phyloP scores from a whole-genome alignment of 2,888 invertebrate genomes.

The Tachystola acroxantha region DNA sequence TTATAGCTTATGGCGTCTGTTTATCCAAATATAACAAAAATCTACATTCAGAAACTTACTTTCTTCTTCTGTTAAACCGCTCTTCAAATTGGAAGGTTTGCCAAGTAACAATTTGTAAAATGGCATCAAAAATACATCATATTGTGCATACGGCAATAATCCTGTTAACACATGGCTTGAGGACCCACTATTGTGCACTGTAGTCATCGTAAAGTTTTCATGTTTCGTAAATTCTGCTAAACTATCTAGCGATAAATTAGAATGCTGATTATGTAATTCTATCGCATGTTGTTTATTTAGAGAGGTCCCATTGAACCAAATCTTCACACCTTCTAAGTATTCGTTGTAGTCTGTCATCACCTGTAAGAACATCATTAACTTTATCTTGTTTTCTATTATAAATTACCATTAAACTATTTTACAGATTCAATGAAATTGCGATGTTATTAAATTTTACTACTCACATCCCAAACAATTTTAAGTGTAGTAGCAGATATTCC shows the following conservation, averaged over 20 bases:
- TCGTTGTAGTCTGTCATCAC: conserved; percentile 72
- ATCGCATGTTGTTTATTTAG: conserved; percentile 48
- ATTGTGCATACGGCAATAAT: conserved; percentile 90
- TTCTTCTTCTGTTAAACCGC: conserved; percentile 92
- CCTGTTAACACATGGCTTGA: conserved; percentile 87
- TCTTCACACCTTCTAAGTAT: conserved; percentile 84
- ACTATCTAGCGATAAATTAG: conserved; percentile 50
- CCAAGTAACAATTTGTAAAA: conserved; percentile 93
- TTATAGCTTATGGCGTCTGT: too few relatives aligned
- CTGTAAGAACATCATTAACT: conserved; percentile 28
- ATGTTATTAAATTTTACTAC: conserved; percentile 38
- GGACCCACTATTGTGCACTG: conserved; percentile 83
- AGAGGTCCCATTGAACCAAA: conserved; percentile 74
- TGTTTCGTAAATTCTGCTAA: conserved; percentile 55
- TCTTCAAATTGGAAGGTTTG: conserved; percentile 93
- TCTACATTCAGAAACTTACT: too few relatives aligned
- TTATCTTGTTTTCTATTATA: too few relatives aligned
- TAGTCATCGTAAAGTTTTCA: conserved; percentile 83
- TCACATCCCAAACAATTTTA: conserved; percentile 89
- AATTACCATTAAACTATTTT: too few relatives aligned
- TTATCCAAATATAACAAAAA: too few relatives aligned
- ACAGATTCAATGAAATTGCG: too few relatives aligned
- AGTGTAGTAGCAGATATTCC: conserved; percentile 87
- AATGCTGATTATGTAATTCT: conserved; percentile 40
- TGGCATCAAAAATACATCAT: conserved; percentile 95